Evolutionary conservation across 1,140 invertebrate species (phyloP), one percentile per base, ranked within the genome.

Genomic region (Bombus vancouverensis): DNA sequence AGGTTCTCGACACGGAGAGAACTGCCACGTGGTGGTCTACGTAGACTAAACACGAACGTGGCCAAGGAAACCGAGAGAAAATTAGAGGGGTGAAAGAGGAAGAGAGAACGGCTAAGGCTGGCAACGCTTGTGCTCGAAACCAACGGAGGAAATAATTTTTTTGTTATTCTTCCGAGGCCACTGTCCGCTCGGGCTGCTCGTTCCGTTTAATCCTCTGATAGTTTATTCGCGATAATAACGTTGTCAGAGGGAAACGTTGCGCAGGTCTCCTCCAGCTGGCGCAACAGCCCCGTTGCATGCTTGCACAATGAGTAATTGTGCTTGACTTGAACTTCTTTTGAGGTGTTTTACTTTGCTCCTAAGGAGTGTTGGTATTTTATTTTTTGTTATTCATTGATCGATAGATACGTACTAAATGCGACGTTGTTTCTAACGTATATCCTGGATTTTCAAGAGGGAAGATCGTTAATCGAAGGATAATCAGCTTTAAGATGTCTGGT

Each of bases 21-120:
- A 74, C 32, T 22, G 72, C 84, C 84, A 86, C 71, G 79, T 68
- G 84, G 79, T 75, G 71, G 71, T 47, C 71, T 47, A 39, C 84
- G 71, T 82, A 86, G 84, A 86, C 84, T 86, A 86, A 86, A 86
- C 84, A 86, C 62, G 78, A 81, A 39, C 32, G 5, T 37, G 72
- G 39, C 6, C 34, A 44, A 75, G 72, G 71, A 75, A 86, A 80
- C 83, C 9, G 32, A 59, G 79, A 59, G 70, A 59, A 68, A 74
- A 53, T 76, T 57, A 44, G 32, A 18, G 18, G 3, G 25, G 2
- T 8, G 25, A 18, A 42, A 18, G 28, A 5, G 12, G 28, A 42
- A 4, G 13, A 15, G 22, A 34, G 68, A 25, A 25, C 28, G 39
- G 13, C 32, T 32, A 73, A 59, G 18, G 22, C 22, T 53, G 28